A percentile compares a stretch with the other conserved stretches of the same genome.
Conservation (phyloP, 1,140 invertebrate genomes). For the Danaus melanippus region DNA sequence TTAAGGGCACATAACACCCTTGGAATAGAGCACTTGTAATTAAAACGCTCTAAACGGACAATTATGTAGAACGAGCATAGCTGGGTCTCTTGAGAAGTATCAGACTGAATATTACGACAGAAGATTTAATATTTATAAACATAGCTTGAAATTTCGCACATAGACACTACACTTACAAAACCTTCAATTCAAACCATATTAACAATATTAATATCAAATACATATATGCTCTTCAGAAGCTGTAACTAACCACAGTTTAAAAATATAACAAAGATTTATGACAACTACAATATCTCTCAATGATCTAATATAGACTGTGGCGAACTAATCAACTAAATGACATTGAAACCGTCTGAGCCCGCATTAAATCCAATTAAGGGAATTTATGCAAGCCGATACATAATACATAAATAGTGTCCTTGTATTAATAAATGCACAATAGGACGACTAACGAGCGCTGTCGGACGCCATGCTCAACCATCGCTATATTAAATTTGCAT, state of each 20-base stretch:
- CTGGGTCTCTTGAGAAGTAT: constrained; percentile 27
- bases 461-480: constrained; percentile 41
- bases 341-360: constrained; percentile 35
- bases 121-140: constrained; percentile 16
- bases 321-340: constrained; percentile 30
- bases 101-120: constrained; percentile 9
- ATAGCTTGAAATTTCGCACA: too few species aligned
- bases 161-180: too few species aligned
- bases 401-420: constrained; percentile 55
- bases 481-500: constrained; percentile 62
- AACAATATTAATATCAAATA: too few species aligned
- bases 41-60: constrained; percentile 61
- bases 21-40: constrained; percentile 55
- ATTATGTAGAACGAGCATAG: constrained; percentile 43
- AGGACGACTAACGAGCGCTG: constrained; percentile 44
- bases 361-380: constrained; percentile 63
- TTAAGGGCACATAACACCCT: constrained; percentile 59
- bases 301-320: constrained; percentile 13
- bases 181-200: too few species aligned
- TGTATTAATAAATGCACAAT: constrained; percentile 66
- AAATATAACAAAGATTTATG: constrained; percentile 1
- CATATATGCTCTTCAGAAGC: too few species aligned
- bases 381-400: constrained; percentile 49
- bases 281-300: constrained; percentile 22
- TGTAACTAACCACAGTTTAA: too few species aligned